A percentile compares a stretch with the other conserved stretches of the same genome.
Evolutionary conservation across 2,888 invertebrate genomes (phyloP).

Genomic region (Drosophila kanekoi): DNA sequence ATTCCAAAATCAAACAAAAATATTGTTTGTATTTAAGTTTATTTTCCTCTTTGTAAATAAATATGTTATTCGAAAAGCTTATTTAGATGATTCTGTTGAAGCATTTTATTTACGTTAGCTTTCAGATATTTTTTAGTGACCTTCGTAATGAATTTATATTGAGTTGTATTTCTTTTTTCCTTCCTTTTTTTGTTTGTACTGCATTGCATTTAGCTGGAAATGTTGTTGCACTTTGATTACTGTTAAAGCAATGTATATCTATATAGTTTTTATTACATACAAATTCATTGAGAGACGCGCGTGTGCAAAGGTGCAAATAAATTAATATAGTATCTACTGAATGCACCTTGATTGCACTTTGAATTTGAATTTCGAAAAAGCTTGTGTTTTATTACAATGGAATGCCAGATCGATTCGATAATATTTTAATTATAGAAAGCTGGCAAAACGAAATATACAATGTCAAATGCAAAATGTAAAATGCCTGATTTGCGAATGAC

Average conservation of each 20-base stretch:
- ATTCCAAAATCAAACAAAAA: too few species aligned
- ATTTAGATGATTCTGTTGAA: too few species aligned
- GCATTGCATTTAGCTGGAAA: not conserved
- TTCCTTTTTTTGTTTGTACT: too few species aligned
- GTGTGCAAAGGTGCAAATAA: constrained; percentile 17
- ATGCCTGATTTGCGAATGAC: not conserved
- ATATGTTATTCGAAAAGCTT: too few species aligned
- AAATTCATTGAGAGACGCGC: not conserved
- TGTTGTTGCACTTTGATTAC: constrained; percentile 16
- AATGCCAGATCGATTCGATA: constrained; percentile 32
- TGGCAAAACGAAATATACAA: not conserved
- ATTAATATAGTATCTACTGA: constrained; percentile 8
- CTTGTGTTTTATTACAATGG: constrained; percentile 44
- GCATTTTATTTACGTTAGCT: too few species aligned
- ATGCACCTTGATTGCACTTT: constrained; percentile 9
- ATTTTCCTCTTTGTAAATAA: too few species aligned
- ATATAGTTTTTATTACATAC: not conserved
- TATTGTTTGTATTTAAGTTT: too few species aligned
- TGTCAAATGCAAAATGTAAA: constrained; percentile 3
- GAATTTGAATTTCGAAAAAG: constrained; percentile 7
- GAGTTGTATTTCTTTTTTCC: not conserved
- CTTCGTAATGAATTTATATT: too few species aligned
- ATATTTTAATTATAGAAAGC: constrained; percentile 41
- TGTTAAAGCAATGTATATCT: not conserved
- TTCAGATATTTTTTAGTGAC: too few species aligned